These are phyloP conservation scores for Troides helena DNA, from an alignment of 2,888 invertebrate genomes.

Conservation along the genomic window DNA sequence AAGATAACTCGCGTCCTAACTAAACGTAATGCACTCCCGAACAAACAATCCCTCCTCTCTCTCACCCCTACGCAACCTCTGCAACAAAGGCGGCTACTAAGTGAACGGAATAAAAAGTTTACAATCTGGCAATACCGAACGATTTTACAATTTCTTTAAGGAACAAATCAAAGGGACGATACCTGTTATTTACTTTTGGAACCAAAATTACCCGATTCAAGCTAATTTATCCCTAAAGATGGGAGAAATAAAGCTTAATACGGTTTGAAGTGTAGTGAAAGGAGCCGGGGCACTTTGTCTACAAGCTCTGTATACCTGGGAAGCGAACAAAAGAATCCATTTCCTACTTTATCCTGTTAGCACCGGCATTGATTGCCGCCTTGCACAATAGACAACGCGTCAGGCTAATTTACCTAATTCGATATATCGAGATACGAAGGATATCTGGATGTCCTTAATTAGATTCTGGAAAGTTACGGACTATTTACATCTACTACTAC, in stretches of 20 bases:
- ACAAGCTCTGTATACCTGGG: conserved; percentile 26
- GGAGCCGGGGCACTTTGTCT: conserved; percentile 21
- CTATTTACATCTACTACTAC: no score
- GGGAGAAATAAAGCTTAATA: background rate
- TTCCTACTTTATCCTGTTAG: conserved; percentile 39
- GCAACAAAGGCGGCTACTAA: conserved; percentile 25
- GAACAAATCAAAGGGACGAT: conserved; percentile 31
- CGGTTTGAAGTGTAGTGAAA: background rate
- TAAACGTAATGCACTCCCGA: conserved; percentile 15
- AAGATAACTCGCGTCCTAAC: conserved; percentile 18
- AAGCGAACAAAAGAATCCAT: conserved; percentile 35
- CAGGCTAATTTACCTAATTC: conserved; percentile 29
- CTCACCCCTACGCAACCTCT: conserved; percentile 7
- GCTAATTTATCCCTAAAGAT: background rate
- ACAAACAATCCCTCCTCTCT: conserved; percentile 9
- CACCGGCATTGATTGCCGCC: conserved; percentile 32
- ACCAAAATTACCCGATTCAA: conserved; percentile 6
- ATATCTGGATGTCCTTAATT: background rate
- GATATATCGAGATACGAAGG: conserved; percentile 22
- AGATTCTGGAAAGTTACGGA: no score
- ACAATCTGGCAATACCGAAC: conserved; percentile 26
- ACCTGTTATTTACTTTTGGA: conserved; percentile 28
- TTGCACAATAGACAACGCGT: conserved; percentile 29
- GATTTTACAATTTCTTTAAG: conserved; percentile 29
- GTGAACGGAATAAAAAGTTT: conserved; percentile 29